Conservation (phyloP, 2,888 invertebrate genomes). For the Cataglyphis cursor region DNA sequence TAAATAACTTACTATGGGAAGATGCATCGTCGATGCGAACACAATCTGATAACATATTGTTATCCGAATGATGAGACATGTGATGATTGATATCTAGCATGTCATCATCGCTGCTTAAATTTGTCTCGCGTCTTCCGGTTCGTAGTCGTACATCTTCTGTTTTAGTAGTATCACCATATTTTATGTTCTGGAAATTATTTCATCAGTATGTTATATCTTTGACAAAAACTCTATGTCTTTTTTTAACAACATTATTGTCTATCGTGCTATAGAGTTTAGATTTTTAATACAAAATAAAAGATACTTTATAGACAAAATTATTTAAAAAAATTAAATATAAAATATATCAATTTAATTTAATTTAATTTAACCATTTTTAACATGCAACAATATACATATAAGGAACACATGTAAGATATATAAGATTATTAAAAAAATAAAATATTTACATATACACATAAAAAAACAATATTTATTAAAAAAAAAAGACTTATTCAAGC, state of each 20-base stretch:
- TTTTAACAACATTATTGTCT: neutral
- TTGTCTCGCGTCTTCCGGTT: constrained; percentile 80
- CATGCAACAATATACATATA: neutral
- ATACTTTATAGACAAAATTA: neutral
- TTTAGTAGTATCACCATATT: constrained; percentile 73
- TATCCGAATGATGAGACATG: constrained; percentile 81
- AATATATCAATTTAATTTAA: neutral
- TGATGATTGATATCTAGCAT: constrained; percentile 84
- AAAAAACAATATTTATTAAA: neutral
- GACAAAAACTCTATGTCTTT: neutral
- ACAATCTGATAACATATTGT: constrained; percentile 82
- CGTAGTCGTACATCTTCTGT: constrained; percentile 82
- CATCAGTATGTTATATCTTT: constrained; percentile 14
- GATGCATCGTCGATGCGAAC: constrained; percentile 84
- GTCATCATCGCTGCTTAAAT: constrained; percentile 85
- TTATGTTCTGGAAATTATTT: constrained; percentile 38
- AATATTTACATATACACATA: neutral
- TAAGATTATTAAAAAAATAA: constrained; percentile 10
- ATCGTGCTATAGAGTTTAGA: neutral
- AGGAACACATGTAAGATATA: constrained; percentile 3
- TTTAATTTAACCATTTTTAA: neutral
- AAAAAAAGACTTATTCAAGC: neutral
- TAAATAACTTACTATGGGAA: constrained; percentile 83
- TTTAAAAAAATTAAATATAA: neutral
- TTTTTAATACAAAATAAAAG: neutral